phyloP scores from a whole-genome alignment of 2,888 invertebrate genomes.

The Encarsia formosa region DNA sequence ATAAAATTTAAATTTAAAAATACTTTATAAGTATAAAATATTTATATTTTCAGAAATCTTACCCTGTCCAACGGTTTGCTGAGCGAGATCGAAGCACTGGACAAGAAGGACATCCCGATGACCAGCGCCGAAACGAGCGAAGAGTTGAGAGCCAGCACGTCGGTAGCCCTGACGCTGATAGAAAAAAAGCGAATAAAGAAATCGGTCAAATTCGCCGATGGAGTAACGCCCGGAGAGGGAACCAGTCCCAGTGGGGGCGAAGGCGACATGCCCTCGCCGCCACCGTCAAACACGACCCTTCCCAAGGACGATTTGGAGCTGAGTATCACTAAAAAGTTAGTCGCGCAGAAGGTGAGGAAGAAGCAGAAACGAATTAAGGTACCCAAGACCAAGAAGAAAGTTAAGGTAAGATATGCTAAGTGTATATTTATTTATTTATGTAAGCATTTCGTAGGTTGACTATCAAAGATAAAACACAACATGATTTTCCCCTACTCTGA shows the following conservation, averaged over 20 bases:
- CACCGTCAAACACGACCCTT: constrained; percentile 48
- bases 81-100: constrained; percentile 24
- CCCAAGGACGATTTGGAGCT: constrained; percentile 33
- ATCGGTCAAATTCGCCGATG: constrained; percentile 61
- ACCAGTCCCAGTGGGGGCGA: constrained; percentile 59
- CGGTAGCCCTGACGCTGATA: constrained; percentile 30
- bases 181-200: constrained; percentile 42
- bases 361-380: constrained; percentile 56
- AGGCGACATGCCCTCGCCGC: constrained; percentile 60
- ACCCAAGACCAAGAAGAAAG: constrained; percentile 54
- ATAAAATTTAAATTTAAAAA: background rate
- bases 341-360: constrained; percentile 51
- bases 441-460: no score
- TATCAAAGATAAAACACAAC: no score
- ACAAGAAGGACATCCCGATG: background rate
- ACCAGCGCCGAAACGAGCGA: background rate
- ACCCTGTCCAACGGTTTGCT: constrained; percentile 38
- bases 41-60: constrained; percentile 34
- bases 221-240: constrained; percentile 59
- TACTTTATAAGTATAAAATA: background rate
- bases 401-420: constrained; percentile 53
- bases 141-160: constrained; percentile 31
- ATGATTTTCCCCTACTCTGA: no score
- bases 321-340: constrained; percentile 37
- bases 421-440: no score